phyloP scores from a whole-genome alignment of 2,888 invertebrate genomes.

The Mactromeris polynyma region DNA sequence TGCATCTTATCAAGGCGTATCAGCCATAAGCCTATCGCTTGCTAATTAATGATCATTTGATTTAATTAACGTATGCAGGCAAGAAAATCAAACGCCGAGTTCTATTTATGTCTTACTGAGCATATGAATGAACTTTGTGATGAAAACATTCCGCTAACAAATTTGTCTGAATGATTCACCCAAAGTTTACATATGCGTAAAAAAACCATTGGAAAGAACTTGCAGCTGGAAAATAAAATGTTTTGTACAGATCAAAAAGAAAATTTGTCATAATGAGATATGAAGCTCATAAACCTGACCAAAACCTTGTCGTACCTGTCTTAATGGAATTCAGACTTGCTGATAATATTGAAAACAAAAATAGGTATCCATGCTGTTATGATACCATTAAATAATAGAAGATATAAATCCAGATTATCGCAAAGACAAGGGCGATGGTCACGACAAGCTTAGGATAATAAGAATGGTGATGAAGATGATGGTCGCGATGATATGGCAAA shows the following conservation, averaged over 20 bases:
- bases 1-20: slow-evolving; percentile 40
- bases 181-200: neutral
- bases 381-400: too few species aligned
- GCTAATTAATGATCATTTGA: slow-evolving; percentile 34
- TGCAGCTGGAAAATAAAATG: neutral
- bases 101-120: neutral
- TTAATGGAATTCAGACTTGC: too few species aligned
- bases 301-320: too few species aligned
- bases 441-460: too few species aligned
- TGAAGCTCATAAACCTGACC: too few species aligned
- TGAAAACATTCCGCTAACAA: neutral
- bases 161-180: slow-evolving; percentile 1
- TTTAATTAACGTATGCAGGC: slow-evolving; percentile 36
- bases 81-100: neutral
- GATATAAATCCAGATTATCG: too few species aligned
- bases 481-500: neutral
- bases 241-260: neutral
- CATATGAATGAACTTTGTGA: neutral
- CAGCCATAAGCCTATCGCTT: slow-evolving; percentile 17
- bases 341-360: too few species aligned
- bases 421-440: too few species aligned
- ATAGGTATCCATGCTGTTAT: too few species aligned
- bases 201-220: neutral
- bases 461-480: neutral
- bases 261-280: too few species aligned